These are phyloP conservation scores for Scytalopus superciliaris DNA, from an alignment of 2,113 vertebrate genomes.

Conservation along the genomic window DNA sequence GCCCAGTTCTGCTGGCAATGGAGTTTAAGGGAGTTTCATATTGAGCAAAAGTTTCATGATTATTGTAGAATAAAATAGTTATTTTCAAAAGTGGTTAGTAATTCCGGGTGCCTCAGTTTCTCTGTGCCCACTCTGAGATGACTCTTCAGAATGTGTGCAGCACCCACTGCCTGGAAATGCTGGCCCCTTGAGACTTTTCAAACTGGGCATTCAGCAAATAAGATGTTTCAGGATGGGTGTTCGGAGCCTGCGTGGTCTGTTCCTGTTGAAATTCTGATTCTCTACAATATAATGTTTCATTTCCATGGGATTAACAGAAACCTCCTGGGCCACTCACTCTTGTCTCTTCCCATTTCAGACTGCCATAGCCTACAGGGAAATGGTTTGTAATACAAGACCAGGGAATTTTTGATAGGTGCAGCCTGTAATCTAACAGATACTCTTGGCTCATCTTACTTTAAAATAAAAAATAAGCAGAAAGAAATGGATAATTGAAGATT, in stretches of 20 bases:
- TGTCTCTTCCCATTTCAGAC: neutral
- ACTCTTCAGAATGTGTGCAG: neutral
- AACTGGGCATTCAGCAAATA: neutral
- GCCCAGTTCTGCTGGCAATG: neutral
- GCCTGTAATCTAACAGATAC: neutral
- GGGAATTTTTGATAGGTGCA: neutral
- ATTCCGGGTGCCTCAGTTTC: neutral
- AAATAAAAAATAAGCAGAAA: neutral
- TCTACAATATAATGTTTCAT: neutral
- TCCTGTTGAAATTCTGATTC: neutral
- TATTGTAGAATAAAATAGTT: neutral
- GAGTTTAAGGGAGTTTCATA: neutral
- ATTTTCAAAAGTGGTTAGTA: neutral
- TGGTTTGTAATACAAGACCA: neutral
- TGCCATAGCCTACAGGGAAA: neutral
- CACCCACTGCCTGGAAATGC: neutral
- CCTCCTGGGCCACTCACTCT: neutral
- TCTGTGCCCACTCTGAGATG: neutral
- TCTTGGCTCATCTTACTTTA: neutral
- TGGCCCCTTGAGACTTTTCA: neutral
- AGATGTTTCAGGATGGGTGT: neutral
- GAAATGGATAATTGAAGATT: neutral
- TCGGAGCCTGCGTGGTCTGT: neutral
- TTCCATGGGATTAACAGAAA: neutral
- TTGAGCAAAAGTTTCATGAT: slow-evolving; percentile 23